Conservation (phyloP, 2,113 vertebrate species). For the Dicentrarchus labrax region DNA sequence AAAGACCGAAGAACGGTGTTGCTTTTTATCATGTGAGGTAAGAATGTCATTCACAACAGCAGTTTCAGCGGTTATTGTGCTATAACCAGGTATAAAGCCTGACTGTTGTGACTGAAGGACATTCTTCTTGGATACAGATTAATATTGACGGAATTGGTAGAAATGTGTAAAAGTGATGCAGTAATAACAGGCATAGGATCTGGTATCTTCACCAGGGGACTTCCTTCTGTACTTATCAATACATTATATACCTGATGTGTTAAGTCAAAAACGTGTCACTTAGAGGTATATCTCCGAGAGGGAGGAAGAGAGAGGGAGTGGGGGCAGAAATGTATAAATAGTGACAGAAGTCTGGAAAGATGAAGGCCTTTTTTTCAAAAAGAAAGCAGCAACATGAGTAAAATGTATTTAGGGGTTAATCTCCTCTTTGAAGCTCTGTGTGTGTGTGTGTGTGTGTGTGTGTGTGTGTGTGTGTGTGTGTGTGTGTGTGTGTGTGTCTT, state of each 20-base stretch:
- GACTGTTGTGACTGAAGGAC: not conserved
- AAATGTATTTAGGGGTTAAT: slow-evolving; percentile 32
- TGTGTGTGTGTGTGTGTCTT: too few relatives aligned
- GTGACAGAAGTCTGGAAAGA: slow-evolving; percentile 13
- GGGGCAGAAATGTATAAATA: slow-evolving; percentile 11
- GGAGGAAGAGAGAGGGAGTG: not conserved
- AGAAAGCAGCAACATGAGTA: slow-evolving; percentile 12
- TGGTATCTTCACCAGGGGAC: not conserved
- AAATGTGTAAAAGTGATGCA: not conserved
- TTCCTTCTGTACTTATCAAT: not conserved
- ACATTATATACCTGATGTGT: not conserved
- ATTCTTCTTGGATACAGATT: too few relatives aligned
- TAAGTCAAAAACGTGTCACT: not conserved
- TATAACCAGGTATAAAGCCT: not conserved
- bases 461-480: too few relatives aligned
- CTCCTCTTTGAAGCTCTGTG: slow-evolving; percentile 19
- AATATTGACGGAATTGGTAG: not conserved
- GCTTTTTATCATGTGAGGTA: not conserved
- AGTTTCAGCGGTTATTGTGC: not conserved
- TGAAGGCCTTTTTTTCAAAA: slow-evolving; percentile 1
- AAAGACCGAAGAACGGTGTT: not conserved
- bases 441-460: too few relatives aligned
- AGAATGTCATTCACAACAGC: not conserved
- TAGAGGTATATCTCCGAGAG: not conserved
- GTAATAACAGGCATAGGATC: not conserved